Conservation (phyloP, 1,140 invertebrate species). For the Drosophila subobscura region DNA sequence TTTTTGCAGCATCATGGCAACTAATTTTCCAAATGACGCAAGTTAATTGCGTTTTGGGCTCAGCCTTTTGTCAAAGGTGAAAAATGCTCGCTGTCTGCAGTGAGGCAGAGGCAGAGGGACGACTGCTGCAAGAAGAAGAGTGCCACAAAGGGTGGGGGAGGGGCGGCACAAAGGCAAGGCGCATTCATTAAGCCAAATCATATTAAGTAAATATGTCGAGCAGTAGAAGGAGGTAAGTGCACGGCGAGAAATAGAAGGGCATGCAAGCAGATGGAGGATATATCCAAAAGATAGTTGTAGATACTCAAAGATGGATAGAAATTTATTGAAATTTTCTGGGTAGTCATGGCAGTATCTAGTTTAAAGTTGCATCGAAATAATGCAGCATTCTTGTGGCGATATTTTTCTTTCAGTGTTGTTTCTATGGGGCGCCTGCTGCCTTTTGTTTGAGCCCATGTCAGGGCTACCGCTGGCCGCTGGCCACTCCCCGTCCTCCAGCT, state of each 20-base stretch:
- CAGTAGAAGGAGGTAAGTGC: constrained; percentile 18
- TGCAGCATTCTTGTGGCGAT: too few relatives aligned
- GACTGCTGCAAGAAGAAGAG: background rate
- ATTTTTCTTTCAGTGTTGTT: constrained; percentile 12
- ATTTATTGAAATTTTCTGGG: too few relatives aligned
- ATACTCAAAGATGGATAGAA: too few relatives aligned
- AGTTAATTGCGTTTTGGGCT: constrained; percentile 63
- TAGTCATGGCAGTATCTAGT: too few relatives aligned
- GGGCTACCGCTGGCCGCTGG: constrained; percentile 65
- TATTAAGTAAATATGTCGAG: constrained; percentile 68
- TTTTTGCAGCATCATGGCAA: constrained; percentile 75
- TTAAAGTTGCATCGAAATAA: too few relatives aligned
- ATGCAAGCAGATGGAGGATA: background rate
- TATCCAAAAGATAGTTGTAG: too few relatives aligned
- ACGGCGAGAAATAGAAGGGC: background rate
- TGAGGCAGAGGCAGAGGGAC: background rate
- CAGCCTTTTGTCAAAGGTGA: constrained; percentile 73
- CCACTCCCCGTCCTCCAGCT: constrained; percentile 36
- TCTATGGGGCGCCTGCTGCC: constrained; percentile 23
- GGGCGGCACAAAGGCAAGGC: constrained; percentile 43
- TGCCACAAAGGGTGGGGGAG: constrained; percentile 15
- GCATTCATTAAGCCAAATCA: constrained; percentile 76
- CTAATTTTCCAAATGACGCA: constrained; percentile 80
- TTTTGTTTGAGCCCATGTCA: constrained; percentile 35
- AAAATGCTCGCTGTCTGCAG: constrained; percentile 43